Evolutionary conservation across 2,888 invertebrate genomes (phyloP), one percentile per base, ranked within the genome.

Genomic region (Coenonympha arcania): DNA sequence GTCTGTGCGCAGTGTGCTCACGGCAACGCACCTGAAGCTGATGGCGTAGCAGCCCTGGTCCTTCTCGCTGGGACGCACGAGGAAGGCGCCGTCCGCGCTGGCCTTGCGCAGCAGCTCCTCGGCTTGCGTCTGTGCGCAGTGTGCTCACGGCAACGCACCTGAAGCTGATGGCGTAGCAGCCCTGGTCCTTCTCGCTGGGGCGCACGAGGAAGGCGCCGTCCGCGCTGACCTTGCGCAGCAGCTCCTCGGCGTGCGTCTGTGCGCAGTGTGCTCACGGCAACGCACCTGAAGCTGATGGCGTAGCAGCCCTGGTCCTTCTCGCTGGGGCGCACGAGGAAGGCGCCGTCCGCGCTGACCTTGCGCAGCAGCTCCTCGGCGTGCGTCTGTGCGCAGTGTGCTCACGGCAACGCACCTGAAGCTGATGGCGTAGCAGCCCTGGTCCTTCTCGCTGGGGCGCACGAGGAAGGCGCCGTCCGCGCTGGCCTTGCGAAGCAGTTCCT

Each of bases 151-250:
- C n/a, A n/a, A n/a, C n/a, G n/a, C n/a, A n/a, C n/a, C n/a, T n/a
- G 92, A 91, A 0, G 52, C 98, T 98, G 62, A 99, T 95, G 9
- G 97, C 96, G 76, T 93, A 98, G 1, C 93, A 93, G 61, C n/a
- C n/a, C n/a, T 87, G 83, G 59, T 96, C 96, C 61, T 94, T 93
- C 63, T 95, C 95, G 69, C 95, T 96, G 3, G 95, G 94, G 47
- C 99, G 87, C 4, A 99, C 96, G 26, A 99, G 86, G 80, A 97
- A 99, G 0, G 98, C 96, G 0, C 99, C 99, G 70, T 99, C 96
- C 3, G 91, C 91, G 51, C 92, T 92, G 26, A 95, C 90, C 61
- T 93, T 90, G 58, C 92, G 91, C 50, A 99, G 80, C 73, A 96
- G 89, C 59, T 96, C 95, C 74, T 99, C 98, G 0, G 98, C 95